A percentile compares a stretch with the other conserved stretches of the same genome.
These are phyloP conservation scores for Nymphicus hollandicus DNA, from an alignment of 2,113 vertebrate species.

Conservation along the genomic window DNA sequence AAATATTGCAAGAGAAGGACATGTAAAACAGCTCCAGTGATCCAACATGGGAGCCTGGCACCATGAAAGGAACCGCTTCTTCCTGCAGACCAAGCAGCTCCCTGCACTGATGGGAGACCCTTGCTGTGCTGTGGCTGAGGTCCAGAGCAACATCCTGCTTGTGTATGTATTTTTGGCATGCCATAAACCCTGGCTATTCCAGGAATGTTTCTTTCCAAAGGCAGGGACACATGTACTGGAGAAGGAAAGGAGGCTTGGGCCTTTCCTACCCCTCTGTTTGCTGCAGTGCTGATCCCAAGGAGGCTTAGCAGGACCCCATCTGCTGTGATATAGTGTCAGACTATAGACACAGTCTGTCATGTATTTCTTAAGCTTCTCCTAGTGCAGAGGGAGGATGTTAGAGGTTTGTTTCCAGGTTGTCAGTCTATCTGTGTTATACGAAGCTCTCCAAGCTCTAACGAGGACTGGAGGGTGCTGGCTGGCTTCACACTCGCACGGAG, in stretches of 20 bases:
- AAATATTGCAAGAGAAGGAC: not conserved
- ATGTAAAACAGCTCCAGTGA: not conserved
- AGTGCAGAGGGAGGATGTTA: not conserved
- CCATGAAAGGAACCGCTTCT: not conserved
- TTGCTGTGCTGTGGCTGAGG: not conserved
- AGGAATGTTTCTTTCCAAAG: not conserved
- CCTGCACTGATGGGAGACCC: not conserved
- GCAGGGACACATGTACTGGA: not conserved
- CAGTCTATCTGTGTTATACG: not conserved
- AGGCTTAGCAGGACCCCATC: conserved; percentile 37
- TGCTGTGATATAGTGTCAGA: conserved; percentile 13
- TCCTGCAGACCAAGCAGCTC: not conserved
- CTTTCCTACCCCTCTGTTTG: not conserved
- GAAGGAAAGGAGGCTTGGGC: not conserved
- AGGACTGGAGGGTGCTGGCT: not conserved
- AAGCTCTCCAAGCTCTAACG: not conserved
- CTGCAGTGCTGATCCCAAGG: not conserved
- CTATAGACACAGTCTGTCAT: conserved; percentile 16
- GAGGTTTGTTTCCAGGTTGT: conserved; percentile 28
- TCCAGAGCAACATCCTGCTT: not conserved
- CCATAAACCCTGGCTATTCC: not conserved
- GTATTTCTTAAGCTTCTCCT: not conserved
- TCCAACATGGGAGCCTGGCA: accelerated
- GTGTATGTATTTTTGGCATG: not conserved
- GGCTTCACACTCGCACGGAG: not conserved